Conservation (phyloP, 1,140 invertebrate species). For the Drosophila bocki region DNA sequence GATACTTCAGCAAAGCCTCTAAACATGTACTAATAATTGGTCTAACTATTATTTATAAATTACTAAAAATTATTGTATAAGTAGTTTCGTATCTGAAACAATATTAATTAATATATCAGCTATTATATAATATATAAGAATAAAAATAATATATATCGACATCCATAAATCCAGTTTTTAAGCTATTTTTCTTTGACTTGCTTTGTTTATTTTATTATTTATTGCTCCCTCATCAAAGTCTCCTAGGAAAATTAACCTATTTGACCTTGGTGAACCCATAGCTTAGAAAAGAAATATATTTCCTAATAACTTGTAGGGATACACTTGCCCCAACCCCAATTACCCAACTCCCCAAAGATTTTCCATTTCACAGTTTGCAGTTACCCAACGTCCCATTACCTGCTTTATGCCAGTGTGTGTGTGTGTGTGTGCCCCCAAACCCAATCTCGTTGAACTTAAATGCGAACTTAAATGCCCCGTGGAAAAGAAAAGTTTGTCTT, state of each 20-base stretch:
- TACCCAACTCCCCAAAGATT: neutral
- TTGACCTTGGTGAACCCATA: conserved; percentile 13
- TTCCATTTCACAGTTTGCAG: conserved; percentile 74
- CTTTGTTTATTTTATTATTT: neutral
- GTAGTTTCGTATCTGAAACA: neutral
- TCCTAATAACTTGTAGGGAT: neutral
- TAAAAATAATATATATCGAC: neutral
- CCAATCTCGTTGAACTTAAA: conserved; percentile 40
- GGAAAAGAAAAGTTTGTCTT: conserved; percentile 54
- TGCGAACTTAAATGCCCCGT: conserved; percentile 59
- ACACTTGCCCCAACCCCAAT: neutral
- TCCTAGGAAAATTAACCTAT: neutral
- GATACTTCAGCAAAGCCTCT: too few relatives aligned
- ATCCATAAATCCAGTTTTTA: neutral
- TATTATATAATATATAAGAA: too few relatives aligned
- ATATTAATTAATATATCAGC: neutral
- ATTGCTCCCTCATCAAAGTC: neutral
- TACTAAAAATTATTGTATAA: neutral
- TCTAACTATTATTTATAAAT: neutral
- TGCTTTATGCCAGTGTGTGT: conserved; percentile 25
- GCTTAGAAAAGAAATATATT: conserved; percentile 1
- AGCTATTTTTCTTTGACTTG: neutral
- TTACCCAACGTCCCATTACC: conserved; percentile 43
- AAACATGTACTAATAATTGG: neutral
- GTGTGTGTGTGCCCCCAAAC: neutral